phyloP scores from a whole-genome alignment of 2,888 invertebrate genomes.

The Anorthoa munda region DNA sequence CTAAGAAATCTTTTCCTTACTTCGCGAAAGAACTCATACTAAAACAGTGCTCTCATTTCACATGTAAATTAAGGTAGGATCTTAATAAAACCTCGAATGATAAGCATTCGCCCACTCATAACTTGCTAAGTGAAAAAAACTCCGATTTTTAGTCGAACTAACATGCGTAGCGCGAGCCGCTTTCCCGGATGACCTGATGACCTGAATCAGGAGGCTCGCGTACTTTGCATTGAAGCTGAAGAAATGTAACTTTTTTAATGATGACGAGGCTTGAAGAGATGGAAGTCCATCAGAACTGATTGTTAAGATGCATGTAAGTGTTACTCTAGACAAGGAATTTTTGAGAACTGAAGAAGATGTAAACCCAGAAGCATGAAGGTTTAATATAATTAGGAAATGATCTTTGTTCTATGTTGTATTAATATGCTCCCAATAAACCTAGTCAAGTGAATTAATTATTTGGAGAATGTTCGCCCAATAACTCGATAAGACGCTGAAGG shows the following conservation, averaged over 20 bases:
- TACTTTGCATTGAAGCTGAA: not conserved
- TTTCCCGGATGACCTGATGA: slow-evolving; percentile 46
- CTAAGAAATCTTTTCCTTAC: not conserved
- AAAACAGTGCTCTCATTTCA: not conserved
- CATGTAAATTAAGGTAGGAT: not conserved
- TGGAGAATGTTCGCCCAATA: not conserved
- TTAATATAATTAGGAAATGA: not conserved
- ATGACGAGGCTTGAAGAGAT: not conserved
- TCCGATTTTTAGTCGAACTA: slow-evolving; percentile 8
- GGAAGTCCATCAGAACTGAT: not conserved
- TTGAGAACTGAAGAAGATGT: not conserved
- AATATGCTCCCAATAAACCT: not conserved
- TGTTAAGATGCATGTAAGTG: not conserved
- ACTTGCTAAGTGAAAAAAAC: not conserved
- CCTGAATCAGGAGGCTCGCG: slow-evolving; percentile 38
- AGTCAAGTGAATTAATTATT: slow-evolving; percentile 5
- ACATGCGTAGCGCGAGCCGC: slow-evolving; percentile 24
- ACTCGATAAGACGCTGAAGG: not conserved
- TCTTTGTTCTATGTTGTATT: not conserved
- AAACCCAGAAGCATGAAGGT: not conserved
- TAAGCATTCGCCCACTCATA: not conserved
- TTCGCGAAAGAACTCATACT: not conserved
- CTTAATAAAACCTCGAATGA: not conserved
- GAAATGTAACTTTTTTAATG: not conserved
- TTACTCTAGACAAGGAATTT: not conserved